phyloP scores from a whole-genome alignment of 2,113 vertebrate genomes.

The Lethenteron reissneri region DNA sequence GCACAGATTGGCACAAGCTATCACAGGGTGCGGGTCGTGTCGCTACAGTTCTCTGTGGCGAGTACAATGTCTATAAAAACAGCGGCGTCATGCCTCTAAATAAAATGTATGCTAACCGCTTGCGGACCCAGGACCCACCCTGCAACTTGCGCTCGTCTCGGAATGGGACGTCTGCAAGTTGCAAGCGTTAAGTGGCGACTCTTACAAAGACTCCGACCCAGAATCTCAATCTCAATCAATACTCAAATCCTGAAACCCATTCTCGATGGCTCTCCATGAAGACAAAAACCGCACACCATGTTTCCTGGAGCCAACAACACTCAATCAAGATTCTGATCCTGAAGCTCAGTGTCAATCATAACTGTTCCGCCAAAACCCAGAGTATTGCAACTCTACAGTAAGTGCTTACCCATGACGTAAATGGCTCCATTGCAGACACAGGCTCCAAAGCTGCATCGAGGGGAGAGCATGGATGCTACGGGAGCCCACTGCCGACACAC shows the following conservation, averaged over 20 bases:
- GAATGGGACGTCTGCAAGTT: too few species aligned
- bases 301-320: neutral
- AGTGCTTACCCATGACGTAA: constrained; percentile 61
- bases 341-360: neutral
- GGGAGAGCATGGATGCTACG: constrained; percentile 67
- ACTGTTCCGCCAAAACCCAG: neutral
- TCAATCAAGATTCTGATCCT: neutral
- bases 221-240: neutral
- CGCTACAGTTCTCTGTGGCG: too few species aligned
- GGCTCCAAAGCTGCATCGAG: constrained; percentile 70
- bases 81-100: too few species aligned
- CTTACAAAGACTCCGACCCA: too few species aligned
- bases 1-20: too few species aligned
- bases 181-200: too few species aligned
- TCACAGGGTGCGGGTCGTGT: too few species aligned
- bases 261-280: neutral
- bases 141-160: too few species aligned
- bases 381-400: neutral
- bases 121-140: too few species aligned
- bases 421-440: constrained; percentile 72
- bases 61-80: too few species aligned
- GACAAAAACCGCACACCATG: neutral
- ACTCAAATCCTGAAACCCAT: neutral
- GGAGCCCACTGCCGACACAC: constrained; percentile 84
- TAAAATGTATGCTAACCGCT: too few species aligned